Percentiles rank a stretch among this genome's conserved stretches.
Evolutionary conservation across 1,140 invertebrate genomes (phyloP).

Genomic region (Hormaphis cornu): DNA sequence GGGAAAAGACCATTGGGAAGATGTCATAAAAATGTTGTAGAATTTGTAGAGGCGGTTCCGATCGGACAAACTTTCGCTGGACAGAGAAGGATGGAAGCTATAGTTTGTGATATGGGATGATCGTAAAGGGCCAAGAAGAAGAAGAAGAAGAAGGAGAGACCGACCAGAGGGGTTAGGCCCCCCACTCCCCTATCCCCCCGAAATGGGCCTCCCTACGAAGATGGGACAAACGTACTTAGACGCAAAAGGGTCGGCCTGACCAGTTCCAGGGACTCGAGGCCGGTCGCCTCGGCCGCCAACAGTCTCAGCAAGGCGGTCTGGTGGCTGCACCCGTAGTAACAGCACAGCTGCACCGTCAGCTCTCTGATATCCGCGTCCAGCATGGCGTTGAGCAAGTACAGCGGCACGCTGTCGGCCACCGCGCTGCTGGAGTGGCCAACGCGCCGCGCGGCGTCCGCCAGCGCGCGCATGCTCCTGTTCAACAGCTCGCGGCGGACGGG

Average conservation of each 20-base stretch:
- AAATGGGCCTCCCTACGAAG: no score
- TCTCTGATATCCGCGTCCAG: constrained; percentile 44
- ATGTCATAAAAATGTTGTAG: no score
- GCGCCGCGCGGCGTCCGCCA: constrained; percentile 39
- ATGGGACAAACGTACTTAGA: constrained; percentile 35
- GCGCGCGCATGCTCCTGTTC: constrained; percentile 42
- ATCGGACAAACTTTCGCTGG: no score
- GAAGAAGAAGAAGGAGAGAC: no score
- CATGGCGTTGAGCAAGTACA: constrained; percentile 44
- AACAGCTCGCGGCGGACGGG: constrained; percentile 42
- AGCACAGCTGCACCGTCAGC: constrained; percentile 46
- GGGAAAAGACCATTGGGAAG: no score
- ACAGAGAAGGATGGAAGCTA: no score
- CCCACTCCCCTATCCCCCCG: no score
- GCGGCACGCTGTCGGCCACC: constrained; percentile 43
- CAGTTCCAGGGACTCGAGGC: constrained; percentile 43
- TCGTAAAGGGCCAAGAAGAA: no score
- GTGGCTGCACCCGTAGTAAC: constrained; percentile 48
- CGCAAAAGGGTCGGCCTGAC: constrained; percentile 44
- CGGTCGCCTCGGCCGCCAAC: constrained; percentile 43
- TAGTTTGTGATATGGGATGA: no score
- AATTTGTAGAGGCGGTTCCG: no score
- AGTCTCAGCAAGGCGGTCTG: constrained; percentile 45
- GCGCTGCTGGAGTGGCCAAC: constrained; percentile 38
- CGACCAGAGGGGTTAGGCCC: no score